A percentile compares a stretch with the other conserved stretches of the same genome.
Evolutionary conservation across 2,888 invertebrate genomes (phyloP).

Genomic region (Atherix ibis): DNA sequence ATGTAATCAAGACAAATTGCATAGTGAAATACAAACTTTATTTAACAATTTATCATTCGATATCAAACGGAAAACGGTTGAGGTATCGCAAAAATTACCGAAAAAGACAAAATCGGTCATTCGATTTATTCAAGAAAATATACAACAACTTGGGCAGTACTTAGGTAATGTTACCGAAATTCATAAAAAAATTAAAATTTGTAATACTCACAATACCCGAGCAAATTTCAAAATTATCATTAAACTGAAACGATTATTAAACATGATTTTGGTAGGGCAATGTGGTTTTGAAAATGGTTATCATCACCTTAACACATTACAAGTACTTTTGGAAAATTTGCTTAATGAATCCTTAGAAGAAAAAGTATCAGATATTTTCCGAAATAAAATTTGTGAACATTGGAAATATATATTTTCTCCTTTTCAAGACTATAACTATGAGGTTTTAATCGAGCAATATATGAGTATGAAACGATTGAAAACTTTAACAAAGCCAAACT

Average conservation of each 20-base stretch:
- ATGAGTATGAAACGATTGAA: slow-evolving; percentile 18
- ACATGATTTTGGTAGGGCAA: slow-evolving; percentile 43
- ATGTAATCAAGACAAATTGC: slow-evolving; percentile 37
- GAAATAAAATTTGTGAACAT: slow-evolving; percentile 37
- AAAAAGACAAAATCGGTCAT: slow-evolving; percentile 23
- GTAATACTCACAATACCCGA: no score
- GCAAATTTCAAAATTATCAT: slow-evolving; percentile 32
- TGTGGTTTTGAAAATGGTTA: slow-evolving; percentile 39
- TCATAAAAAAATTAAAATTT: slow-evolving; percentile 32
- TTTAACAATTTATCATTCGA: slow-evolving; percentile 18
- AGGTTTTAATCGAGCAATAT: slow-evolving; percentile 20
- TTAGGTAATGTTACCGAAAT: slow-evolving; percentile 37
- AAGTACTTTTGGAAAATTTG: slow-evolving; percentile 24
- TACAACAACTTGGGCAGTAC: slow-evolving; percentile 24
- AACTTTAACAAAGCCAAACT: slow-evolving; percentile 18
- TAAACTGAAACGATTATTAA: slow-evolving; percentile 34
- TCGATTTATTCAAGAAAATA: slow-evolving; percentile 23
- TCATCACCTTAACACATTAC: slow-evolving; percentile 33
- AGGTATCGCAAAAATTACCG: slow-evolving; percentile 22
- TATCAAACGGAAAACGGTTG: slow-evolving; percentile 17
- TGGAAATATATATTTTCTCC: slow-evolving; percentile 38
- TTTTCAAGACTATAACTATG: slow-evolving; percentile 24
- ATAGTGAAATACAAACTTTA: slow-evolving; percentile 33
- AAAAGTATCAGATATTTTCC: slow-evolving; percentile 30
- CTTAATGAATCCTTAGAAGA: slow-evolving; percentile 20